Evolutionary conservation across 2,113 vertebrate genomes (phyloP).

Genomic region (Pseudopodoces humilis): DNA sequence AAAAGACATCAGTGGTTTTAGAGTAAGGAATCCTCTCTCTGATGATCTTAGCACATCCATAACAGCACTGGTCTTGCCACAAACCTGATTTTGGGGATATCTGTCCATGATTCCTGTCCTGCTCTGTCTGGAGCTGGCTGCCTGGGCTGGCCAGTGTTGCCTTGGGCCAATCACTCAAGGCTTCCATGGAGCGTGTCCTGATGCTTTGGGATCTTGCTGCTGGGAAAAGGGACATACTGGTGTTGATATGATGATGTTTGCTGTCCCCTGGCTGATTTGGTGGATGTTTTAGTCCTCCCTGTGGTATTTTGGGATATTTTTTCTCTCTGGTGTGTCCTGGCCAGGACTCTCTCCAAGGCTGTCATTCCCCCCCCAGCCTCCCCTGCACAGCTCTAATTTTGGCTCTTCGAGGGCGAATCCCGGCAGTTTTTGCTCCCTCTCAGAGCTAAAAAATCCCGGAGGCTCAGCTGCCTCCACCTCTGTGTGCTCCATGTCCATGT

Average conservation of each 20-base stretch:
- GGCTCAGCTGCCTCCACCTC: background rate
- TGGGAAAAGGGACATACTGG: background rate
- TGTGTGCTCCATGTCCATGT: background rate
- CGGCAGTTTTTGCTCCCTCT: accelerated
- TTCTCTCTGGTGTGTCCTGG: background rate
- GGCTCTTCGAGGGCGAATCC: background rate
- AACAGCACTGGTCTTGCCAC: background rate
- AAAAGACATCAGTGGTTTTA: background rate
- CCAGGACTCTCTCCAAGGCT: background rate
- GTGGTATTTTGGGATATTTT: background rate
- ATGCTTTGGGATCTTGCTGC: background rate
- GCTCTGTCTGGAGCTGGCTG: background rate
- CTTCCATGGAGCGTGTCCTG: accelerated
- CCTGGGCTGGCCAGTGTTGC: background rate
- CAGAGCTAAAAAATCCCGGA: background rate
- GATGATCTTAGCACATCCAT: accelerated
- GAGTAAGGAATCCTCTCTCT: background rate
- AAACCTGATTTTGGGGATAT: background rate
- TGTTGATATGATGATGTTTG: background rate
- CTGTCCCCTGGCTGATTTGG: background rate
- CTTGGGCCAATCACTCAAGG: accelerated
- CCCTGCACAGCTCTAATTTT: background rate
- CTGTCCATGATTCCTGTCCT: accelerated
- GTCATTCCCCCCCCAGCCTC: background rate
- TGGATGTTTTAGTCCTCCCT: background rate